Percentiles rank a stretch among this genome's conserved stretches.
Evolutionary conservation across 2,888 invertebrate genomes (phyloP).

Genomic region (Lasioglossum calceatum): DNA sequence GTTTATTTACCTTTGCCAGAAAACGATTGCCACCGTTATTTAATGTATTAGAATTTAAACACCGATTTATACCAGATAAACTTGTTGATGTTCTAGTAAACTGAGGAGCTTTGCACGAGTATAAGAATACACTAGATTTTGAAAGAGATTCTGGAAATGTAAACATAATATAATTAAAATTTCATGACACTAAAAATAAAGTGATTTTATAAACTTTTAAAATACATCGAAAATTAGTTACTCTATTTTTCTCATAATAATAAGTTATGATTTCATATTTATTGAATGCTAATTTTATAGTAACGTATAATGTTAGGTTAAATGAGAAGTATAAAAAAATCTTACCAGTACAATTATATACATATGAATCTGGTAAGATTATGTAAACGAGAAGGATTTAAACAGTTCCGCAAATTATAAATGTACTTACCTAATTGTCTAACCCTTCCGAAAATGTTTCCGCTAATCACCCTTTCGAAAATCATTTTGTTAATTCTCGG

Average conservation of each 20-base stretch:
- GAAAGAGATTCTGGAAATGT: constrained; percentile 56
- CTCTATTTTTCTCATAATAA: background rate
- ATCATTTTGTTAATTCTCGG: constrained; percentile 55
- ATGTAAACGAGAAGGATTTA: constrained; percentile 47
- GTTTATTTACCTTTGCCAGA: constrained; percentile 46
- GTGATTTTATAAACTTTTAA: background rate
- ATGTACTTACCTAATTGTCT: constrained; percentile 62
- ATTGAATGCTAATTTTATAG: background rate
- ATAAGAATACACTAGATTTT: constrained; percentile 43
- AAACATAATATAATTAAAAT: background rate
- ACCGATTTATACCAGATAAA: constrained; percentile 43
- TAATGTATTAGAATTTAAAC: constrained; percentile 31
- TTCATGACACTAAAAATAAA: background rate
- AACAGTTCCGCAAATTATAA: background rate
- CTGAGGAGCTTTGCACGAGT: constrained; percentile 30
- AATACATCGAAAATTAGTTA: background rate
- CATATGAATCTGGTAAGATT: constrained; percentile 43
- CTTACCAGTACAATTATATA: constrained; percentile 12
- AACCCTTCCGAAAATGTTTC: constrained; percentile 51
- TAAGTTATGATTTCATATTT: background rate
- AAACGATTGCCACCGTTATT: constrained; percentile 25
- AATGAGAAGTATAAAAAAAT: background rate
- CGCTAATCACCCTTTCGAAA: constrained; percentile 49
- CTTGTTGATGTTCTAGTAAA: constrained; percentile 47
- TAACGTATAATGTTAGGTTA: background rate